Evolutionary conservation across 2,888 invertebrate genomes (phyloP).

Genomic region (Aquatica leii): DNA sequence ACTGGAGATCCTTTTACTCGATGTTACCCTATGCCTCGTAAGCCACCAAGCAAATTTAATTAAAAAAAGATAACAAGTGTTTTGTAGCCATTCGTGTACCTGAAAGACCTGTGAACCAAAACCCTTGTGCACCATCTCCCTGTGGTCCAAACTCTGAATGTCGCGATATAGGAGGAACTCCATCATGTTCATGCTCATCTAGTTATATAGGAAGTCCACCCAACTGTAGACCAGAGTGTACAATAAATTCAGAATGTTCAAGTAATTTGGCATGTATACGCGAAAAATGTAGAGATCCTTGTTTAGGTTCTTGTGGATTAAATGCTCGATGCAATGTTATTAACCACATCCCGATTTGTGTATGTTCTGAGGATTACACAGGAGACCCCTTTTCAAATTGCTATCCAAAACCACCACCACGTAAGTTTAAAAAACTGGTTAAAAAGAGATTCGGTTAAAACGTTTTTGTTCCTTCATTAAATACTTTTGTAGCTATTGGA

Average conservation of each 20-base stretch:
- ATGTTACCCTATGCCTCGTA: slow-evolving; percentile 59
- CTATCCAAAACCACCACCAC: slow-evolving; percentile 55
- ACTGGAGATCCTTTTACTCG: slow-evolving; percentile 63
- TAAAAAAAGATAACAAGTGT: not conserved
- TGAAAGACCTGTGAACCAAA: slow-evolving; percentile 46
- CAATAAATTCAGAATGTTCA: slow-evolving; percentile 64
- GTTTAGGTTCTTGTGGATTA: slow-evolving; percentile 70
- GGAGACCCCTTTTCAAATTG: slow-evolving; percentile 68
- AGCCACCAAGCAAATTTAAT: slow-evolving; percentile 42
- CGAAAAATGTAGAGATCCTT: slow-evolving; percentile 71
- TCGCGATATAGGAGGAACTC: slow-evolving; percentile 61
- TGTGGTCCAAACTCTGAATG: slow-evolving; percentile 68
- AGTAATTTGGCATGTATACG: slow-evolving; percentile 63
- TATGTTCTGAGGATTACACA: slow-evolving; percentile 68
- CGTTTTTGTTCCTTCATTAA: not conserved
- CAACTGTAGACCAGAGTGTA: slow-evolving; percentile 66
- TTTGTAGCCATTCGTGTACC: slow-evolving; percentile 51
- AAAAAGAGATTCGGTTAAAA: too few relatives aligned
- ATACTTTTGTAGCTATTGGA: slow-evolving; percentile 32
- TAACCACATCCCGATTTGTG: slow-evolving; percentile 73
- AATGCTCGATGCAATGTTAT: slow-evolving; percentile 71
- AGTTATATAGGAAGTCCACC: slow-evolving; percentile 64
- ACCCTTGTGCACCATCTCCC: slow-evolving; percentile 66
- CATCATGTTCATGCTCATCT: slow-evolving; percentile 65
- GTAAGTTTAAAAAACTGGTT: slow-evolving; percentile 37